Evolutionary conservation across 2,113 vertebrate species (phyloP), one percentile per base, ranked within the genome.

Genomic region (Stictonetta naevosa): DNA sequence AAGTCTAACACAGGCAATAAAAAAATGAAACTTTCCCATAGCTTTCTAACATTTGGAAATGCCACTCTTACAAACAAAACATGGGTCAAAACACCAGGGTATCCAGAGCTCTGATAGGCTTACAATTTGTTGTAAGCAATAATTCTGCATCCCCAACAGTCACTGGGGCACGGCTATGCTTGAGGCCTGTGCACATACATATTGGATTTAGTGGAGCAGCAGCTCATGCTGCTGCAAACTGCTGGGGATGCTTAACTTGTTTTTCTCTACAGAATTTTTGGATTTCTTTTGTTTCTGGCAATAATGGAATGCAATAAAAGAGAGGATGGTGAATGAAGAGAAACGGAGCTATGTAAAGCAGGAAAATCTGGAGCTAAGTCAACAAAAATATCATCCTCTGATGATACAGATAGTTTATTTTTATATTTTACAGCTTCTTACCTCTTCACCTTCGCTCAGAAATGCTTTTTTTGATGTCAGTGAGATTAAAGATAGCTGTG

Each of bases 171-270:
- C 63, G 71, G 60, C 58, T 83, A 50, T 86, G 92, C 92, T 93
- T 67, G 87, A 93, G 87, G 90, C 90, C 87, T 93, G 34, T 81
- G 56, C 58, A 78, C 48, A 69, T 63, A 83, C 80, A 94, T 76
- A 78, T 10, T 71, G 78, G 91, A 96, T 95, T 91, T 96, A 97
- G 95, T 79, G 90, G 86, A 96, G 83, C 72, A 92, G 91, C 42
- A 93, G 77, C 34, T 94, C 67, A 56, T 72, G 71, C 74, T 91
- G 92, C 71, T 95, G 71, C 8, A 9, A 97, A 92, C 84, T 91
- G 89, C 88, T 92, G 75, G 52, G 55, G 50, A 58, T 95, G 55
- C 86, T 97, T 96, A 88, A 86, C 89, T 87, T 91, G 56, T 83
- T 97, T 92, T 93, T 62, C 87, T 96, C 83, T 21, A 16, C 38